Base-by-base conservation (phyloP, 2,888 invertebrate species). In the Sphinx pinastri region DNA sequence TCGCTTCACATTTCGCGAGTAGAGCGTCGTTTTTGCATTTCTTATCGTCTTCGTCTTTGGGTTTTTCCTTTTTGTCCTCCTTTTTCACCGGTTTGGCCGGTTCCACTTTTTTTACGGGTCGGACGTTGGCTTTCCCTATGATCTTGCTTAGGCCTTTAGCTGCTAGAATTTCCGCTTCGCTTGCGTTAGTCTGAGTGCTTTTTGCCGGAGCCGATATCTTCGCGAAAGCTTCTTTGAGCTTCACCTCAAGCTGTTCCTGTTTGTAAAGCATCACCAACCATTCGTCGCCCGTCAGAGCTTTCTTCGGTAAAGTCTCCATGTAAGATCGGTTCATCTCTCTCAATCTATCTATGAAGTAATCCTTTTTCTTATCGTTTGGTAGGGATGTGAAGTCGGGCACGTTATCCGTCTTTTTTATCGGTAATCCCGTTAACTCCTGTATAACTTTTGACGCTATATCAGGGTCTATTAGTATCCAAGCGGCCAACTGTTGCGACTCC, bases 81-180 rank as follows among this genome's bases (percentile, higher is more conserved):
- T 81, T 83, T 60, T 81, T 79, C 0, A 73, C 73, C 0, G 79
- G 74, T 75, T 87, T 86, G 10, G 77, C 75, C 0, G 81, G 77
- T 16, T 80, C 88, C 0, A 79, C 72, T 74, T 88, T 89, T 60
- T 87, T 88, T 0, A 81, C 82, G 0, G 79, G 78, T 2, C 79
- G 77, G 0, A 82, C 76, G 58, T 87, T 92, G 0, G 90, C 86
- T 75, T 91, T 90, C 0, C 88, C 89, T 55, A 94, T 94, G 0
- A 94, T 91, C 72, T 93, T 94, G 69, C 93, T 92, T 0, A 94
- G 77, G 0, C 93, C 93, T 74, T 89, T 94, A 0, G 92, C 94
- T 0, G 91, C 94, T 68, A 94, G 54, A 0, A 94, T 90, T 79
- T 94, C 94, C 0, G 93, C 94, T 78, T 94, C 94, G 71, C 91